Conservation (phyloP, 2,888 invertebrate species). For the Drosophila ezoana region DNA sequence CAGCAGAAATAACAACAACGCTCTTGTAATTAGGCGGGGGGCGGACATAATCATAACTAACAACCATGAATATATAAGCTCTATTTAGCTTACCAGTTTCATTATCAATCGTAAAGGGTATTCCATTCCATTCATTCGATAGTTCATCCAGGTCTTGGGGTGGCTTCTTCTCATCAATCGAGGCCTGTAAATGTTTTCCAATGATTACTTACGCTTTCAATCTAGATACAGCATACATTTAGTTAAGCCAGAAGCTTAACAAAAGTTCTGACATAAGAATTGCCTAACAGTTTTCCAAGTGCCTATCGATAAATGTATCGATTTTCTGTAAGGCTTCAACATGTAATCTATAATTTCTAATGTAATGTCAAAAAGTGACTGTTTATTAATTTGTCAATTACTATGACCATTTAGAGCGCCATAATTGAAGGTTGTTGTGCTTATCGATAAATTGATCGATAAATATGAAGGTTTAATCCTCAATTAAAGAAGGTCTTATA, state of each 20-base stretch:
- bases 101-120: slow-evolving; percentile 93
- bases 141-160: slow-evolving; percentile 74
- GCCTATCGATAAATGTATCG: slow-evolving; percentile 2
- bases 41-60: background rate
- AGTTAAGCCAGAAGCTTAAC: background rate
- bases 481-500: too few relatives aligned
- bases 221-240: background rate
- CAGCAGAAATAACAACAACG: background rate
- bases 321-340: too few relatives aligned
- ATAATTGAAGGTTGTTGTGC: background rate
- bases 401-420: background rate
- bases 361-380: background rate
- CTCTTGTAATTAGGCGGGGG: slow-evolving; percentile 7
- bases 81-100: slow-evolving; percentile 91
- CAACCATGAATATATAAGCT: background rate
- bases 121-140: slow-evolving; percentile 92
- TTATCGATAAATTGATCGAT: background rate
- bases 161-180: slow-evolving; percentile 62
- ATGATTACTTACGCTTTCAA: background rate
- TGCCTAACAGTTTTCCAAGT: too few relatives aligned
- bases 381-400: background rate
- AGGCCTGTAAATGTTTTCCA: slow-evolving; percentile 44
- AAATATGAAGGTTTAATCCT: background rate
- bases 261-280: background rate
- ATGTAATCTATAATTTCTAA: too few relatives aligned